Evolutionary conservation across 2,797 vertebrate genomes (phyloP).

Genomic region (Sternotherus odoratus): DNA sequence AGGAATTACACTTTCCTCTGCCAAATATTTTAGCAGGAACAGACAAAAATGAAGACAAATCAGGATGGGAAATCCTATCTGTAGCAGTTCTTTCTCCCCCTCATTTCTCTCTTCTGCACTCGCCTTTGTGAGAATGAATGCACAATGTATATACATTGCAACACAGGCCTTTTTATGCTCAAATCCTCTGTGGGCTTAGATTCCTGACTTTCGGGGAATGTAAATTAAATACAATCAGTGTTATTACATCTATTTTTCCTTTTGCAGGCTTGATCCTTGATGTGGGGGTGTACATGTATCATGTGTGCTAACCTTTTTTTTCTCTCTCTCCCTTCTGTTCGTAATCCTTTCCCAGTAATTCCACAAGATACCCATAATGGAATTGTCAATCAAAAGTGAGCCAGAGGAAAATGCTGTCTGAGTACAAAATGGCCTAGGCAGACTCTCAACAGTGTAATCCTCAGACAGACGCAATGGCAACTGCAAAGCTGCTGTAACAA

Average conservation of each 20-base stretch:
- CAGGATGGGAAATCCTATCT: accelerated
- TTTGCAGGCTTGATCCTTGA: neutral
- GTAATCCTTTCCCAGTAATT: neutral
- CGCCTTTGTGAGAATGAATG: neutral
- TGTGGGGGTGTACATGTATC: neutral
- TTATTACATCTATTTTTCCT: neutral
- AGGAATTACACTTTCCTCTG: neutral
- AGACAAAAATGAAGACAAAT: neutral
- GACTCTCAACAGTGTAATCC: neutral
- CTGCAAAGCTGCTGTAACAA: neutral
- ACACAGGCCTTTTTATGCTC: neutral
- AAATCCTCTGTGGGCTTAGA: neutral
- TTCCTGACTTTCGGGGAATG: neutral
- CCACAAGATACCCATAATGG: neutral
- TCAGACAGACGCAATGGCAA: neutral
- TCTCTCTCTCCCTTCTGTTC: neutral
- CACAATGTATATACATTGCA: neutral
- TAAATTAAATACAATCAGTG: neutral
- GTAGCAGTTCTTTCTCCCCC: neutral
- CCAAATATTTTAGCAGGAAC: neutral
- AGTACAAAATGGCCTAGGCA: neutral
- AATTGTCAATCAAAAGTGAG: neutral
- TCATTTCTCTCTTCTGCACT: neutral
- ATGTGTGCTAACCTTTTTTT: neutral
- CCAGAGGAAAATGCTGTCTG: neutral